phyloP scores from a whole-genome alignment of 1,140 invertebrate species.

The Pararge aegeria region DNA sequence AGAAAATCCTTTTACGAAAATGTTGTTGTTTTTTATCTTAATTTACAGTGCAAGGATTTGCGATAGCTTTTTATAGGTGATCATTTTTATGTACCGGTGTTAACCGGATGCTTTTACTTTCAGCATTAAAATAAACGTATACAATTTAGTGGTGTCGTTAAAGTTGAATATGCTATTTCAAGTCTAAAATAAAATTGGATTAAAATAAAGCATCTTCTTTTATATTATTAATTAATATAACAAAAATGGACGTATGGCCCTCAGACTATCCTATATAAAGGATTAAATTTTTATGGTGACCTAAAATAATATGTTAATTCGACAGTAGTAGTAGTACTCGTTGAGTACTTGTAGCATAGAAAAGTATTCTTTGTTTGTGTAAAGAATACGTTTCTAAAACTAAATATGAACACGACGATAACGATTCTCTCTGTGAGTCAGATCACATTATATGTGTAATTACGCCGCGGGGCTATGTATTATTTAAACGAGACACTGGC shows the following conservation, averaged over 20 bases:
- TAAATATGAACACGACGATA: constrained; percentile 10
- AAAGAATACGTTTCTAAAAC: not conserved
- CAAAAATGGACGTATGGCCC: too few relatives aligned
- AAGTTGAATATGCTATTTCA: constrained; percentile 2
- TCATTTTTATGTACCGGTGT: constrained; percentile 13
- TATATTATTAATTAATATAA: too few relatives aligned
- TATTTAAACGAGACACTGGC: constrained; percentile 26
- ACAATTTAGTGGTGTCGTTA: constrained; percentile 12
- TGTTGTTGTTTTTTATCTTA: not conserved
- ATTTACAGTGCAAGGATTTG: not conserved
- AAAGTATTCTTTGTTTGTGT: too few relatives aligned
- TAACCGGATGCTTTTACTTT: constrained; percentile 9
- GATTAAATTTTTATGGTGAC: too few relatives aligned
- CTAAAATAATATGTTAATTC: too few relatives aligned
- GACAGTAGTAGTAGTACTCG: too few relatives aligned
- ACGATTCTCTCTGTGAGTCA: constrained; percentile 3
- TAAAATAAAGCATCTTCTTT: too few relatives aligned
- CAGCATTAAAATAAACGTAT: constrained; percentile 16
- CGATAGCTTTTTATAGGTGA: constrained; percentile 31
- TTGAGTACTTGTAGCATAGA: too few relatives aligned
- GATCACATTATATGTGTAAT: constrained; percentile 10
- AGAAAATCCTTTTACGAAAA: too few relatives aligned
- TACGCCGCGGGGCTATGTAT: constrained; percentile 22
- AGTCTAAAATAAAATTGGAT: constrained; percentile 1
- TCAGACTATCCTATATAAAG: too few relatives aligned